Percentiles rank a stretch among this genome's conserved stretches.
Evolutionary conservation across 2,113 vertebrate species (phyloP).

Genomic region (Muntiacus reevesi): DNA sequence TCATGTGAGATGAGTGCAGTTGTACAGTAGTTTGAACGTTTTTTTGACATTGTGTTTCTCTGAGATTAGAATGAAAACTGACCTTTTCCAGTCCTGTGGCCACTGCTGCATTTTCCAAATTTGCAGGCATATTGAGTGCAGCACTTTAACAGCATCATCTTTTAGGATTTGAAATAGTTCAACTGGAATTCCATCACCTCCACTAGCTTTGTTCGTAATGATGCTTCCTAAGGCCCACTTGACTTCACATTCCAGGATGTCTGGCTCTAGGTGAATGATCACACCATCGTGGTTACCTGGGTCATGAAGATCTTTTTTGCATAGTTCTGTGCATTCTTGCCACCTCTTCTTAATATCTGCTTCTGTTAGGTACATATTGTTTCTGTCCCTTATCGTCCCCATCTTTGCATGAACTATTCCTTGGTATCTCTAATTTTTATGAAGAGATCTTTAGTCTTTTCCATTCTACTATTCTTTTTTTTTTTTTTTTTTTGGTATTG

Average conservation of each 20-base stretch:
- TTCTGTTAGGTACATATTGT: not conserved
- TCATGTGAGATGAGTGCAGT: not conserved
- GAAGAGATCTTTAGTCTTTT: not conserved
- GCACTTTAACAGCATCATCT: not conserved
- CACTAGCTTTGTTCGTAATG: not conserved
- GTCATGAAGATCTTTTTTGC: not conserved
- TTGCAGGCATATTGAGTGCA: not conserved
- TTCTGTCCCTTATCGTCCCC: accelerated
- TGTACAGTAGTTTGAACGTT: not conserved
- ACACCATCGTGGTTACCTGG: not conserved
- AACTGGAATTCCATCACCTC: not conserved
- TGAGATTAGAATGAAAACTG: not conserved
- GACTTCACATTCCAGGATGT: not conserved
- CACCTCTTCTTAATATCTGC: not conserved
- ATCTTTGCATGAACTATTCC: not conserved
- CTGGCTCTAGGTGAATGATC: not conserved
- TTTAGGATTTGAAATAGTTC: not conserved
- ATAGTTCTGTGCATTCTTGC: not conserved
- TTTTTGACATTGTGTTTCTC: not conserved
- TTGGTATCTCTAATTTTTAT: not conserved
- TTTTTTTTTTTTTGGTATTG: not conserved
- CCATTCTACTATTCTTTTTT: not conserved
- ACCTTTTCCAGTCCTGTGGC: not conserved
- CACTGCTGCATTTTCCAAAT: not conserved
- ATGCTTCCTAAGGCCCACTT: not conserved